Evolutionary conservation across 2,113 vertebrate species (phyloP).

Genomic region (Entelurus aequoreus): DNA sequence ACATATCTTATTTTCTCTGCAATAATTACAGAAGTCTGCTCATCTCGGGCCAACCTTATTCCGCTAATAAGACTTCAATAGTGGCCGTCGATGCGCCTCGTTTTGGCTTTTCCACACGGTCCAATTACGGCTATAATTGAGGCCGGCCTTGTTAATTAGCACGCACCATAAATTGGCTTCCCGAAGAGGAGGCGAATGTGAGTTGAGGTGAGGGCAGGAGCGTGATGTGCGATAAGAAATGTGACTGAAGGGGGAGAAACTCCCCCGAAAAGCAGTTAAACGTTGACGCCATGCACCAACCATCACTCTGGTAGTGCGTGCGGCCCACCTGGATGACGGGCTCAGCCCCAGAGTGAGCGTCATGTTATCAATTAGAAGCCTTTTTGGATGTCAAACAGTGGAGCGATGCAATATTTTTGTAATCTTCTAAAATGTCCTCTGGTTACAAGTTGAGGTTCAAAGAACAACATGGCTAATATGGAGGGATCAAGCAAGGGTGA

Average conservation of each 20-base stretch:
- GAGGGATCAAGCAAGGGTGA: no score
- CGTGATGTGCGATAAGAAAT: slow-evolving; percentile 14
- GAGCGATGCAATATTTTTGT: neutral
- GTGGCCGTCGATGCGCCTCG: slow-evolving; percentile 18
- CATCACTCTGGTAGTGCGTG: slow-evolving; percentile 16
- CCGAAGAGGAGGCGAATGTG: slow-evolving; percentile 34
- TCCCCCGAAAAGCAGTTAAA: slow-evolving; percentile 9
- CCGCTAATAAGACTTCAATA: neutral
- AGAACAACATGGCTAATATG: neutral
- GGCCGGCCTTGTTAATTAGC: slow-evolving; percentile 53
- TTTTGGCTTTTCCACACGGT: slow-evolving; percentile 26
- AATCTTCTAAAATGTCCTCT: neutral
- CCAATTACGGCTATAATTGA: slow-evolving; percentile 52
- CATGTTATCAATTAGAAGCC: slow-evolving; percentile 15
- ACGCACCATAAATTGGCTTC: slow-evolving; percentile 33
- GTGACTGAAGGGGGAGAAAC: slow-evolving; percentile 21
- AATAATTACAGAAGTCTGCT: neutral
- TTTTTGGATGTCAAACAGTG: slow-evolving; percentile 16
- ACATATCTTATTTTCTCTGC: neutral
- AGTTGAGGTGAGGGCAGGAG: slow-evolving; percentile 12
- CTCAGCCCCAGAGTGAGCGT: slow-evolving; percentile 15
- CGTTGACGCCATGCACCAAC: slow-evolving; percentile 17
- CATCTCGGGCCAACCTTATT: neutral
- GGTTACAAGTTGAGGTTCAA: neutral
- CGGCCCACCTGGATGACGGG: slow-evolving; percentile 16